Evolutionary conservation across 2,888 invertebrate species (phyloP).

Genomic region (Diachrysia chrysitis): DNA sequence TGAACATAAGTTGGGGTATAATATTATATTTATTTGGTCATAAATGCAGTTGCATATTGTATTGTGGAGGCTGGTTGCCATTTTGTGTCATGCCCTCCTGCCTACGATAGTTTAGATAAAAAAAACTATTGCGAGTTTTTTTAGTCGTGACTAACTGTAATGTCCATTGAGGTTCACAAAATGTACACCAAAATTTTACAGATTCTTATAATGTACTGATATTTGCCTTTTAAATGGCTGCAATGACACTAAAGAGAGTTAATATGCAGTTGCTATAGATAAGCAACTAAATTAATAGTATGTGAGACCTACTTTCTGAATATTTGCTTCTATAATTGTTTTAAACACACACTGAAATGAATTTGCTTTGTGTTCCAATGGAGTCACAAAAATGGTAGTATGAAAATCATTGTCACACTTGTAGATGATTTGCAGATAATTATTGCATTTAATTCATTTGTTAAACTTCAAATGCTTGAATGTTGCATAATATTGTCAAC

Average conservation of each 20-base stretch:
- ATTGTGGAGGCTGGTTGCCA: constrained; percentile 83
- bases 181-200: constrained; percentile 47
- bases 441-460: constrained; percentile 13
- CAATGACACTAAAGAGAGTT: constrained; percentile 30
- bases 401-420: constrained; percentile 18
- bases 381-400: constrained; percentile 17
- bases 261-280: constrained; percentile 38
- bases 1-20: constrained; percentile 54
- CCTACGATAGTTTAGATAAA: constrained; percentile 86
- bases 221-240: constrained; percentile 30
- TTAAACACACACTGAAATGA: constrained; percentile 32
- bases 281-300: constrained; percentile 50
- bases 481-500: constrained; percentile 45
- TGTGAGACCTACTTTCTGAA: constrained; percentile 63
- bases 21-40: constrained; percentile 70
- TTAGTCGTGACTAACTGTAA: constrained; percentile 72
- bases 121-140: constrained; percentile 80
- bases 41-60: constrained; percentile 87
- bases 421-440: constrained; percentile 17
- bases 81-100: constrained; percentile 87
- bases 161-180: constrained; percentile 56
- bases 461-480: constrained; percentile 22
- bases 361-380: constrained; percentile 52
- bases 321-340: constrained; percentile 40
- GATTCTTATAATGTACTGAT: constrained; percentile 26